A percentile compares a stretch with the other conserved stretches of the same genome.
phyloP scores from a whole-genome alignment of 2,797 vertebrate species.

The Distichodus sexfasciatus region DNA sequence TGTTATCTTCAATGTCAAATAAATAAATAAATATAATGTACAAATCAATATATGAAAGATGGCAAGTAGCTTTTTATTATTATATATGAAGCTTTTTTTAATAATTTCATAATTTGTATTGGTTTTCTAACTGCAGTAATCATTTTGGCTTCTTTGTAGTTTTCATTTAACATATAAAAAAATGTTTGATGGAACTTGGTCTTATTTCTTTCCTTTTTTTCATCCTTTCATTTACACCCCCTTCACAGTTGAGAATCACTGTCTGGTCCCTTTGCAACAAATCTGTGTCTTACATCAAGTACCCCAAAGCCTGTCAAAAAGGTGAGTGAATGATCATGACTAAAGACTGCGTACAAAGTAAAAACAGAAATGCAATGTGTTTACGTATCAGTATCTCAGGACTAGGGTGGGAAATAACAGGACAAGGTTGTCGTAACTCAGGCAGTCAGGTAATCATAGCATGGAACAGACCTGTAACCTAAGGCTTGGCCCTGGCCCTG shows the following conservation, averaged over 20 bases:
- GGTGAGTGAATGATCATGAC: conserved; percentile 73
- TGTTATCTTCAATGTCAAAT: too few relatives aligned
- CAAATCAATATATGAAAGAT: too few relatives aligned
- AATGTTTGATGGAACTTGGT: too few relatives aligned
- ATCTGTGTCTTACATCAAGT: conserved; percentile 97
- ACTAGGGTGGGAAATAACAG: conserved; percentile 2
- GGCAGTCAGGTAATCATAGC: conserved; percentile 47
- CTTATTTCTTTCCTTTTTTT: too few relatives aligned
- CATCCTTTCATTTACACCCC: too few relatives aligned
- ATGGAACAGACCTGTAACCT: conserved; percentile 59
- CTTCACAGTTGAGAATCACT: conserved; percentile 87
- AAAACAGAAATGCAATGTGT: not conserved
- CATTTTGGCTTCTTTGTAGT: too few relatives aligned
- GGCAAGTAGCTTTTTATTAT: too few relatives aligned
- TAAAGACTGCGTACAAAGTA: not conserved
- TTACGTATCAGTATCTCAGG: not conserved
- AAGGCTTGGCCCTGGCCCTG: conserved; percentile 52
- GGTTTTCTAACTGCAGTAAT: too few relatives aligned
- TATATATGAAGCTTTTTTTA: too few relatives aligned
- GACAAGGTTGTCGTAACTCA: conserved; percentile 53
- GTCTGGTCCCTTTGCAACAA: conserved; percentile 98
- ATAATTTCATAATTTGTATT: too few relatives aligned
- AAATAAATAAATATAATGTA: too few relatives aligned
- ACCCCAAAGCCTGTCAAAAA: conserved; percentile 94
- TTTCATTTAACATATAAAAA: too few relatives aligned